Conservation (phyloP, 2,888 invertebrate genomes). For the Heliconius charithonia region DNA sequence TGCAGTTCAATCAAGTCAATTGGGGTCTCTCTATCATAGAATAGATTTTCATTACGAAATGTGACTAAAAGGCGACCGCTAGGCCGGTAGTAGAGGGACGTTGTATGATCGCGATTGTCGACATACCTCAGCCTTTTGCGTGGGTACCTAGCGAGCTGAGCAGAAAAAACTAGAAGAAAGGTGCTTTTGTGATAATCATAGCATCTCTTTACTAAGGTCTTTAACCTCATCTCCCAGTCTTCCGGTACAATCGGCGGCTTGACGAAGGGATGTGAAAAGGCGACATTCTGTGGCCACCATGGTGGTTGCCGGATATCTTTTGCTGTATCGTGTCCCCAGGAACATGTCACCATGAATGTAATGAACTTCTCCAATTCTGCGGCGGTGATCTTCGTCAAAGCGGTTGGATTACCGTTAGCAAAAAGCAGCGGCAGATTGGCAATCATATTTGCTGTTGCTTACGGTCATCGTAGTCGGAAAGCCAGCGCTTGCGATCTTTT, state of each 20-base stretch:
- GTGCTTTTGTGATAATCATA: slow-evolving; percentile 89
- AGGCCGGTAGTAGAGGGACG: slow-evolving; percentile 87
- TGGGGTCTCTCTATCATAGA: slow-evolving; percentile 67
- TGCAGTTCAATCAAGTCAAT: slow-evolving; percentile 75
- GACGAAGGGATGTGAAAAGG: slow-evolving; percentile 86
- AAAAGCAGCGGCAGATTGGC: slow-evolving; percentile 89
- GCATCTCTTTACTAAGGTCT: slow-evolving; percentile 86
- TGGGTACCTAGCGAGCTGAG: slow-evolving; percentile 86
- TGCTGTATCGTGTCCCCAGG: slow-evolving; percentile 86
- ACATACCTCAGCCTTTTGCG: slow-evolving; percentile 86
- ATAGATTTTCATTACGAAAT: slow-evolving; percentile 89
- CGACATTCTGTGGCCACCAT: slow-evolving; percentile 88
- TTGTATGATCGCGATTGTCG: slow-evolving; percentile 89
- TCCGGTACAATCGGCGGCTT: slow-evolving; percentile 75
- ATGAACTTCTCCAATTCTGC: slow-evolving; percentile 87
- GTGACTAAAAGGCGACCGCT: slow-evolving; percentile 88
- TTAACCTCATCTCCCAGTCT: slow-evolving; percentile 86
- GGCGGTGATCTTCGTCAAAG: slow-evolving; percentile 85
- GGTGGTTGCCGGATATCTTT: slow-evolving; percentile 85
- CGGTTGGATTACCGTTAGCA: slow-evolving; percentile 88
- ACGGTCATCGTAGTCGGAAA: slow-evolving; percentile 75
- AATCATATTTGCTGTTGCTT: slow-evolving; percentile 83
- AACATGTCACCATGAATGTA: slow-evolving; percentile 90
- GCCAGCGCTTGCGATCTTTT: slow-evolving; percentile 74
- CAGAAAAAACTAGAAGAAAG: slow-evolving; percentile 88